A percentile compares a stretch with the other conserved stretches of the same genome.
phyloP scores from a whole-genome alignment of 1,140 invertebrate genomes.

The Bombus superbus region DNA sequence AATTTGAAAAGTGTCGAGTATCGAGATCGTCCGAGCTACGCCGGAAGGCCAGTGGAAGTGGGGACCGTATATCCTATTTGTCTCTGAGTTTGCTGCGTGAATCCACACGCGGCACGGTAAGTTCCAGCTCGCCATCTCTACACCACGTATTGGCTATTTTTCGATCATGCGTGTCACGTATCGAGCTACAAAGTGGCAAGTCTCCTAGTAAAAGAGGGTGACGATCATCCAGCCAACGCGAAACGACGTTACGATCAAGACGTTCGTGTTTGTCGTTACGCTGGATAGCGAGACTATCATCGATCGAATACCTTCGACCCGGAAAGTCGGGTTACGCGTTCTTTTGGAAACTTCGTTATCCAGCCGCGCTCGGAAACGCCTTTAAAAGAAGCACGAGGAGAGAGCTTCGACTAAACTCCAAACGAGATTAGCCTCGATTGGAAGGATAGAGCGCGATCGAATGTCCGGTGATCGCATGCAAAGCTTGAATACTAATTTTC shows the following conservation, averaged over 20 bases:
- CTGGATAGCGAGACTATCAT: neutral
- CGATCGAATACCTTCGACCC: neutral
- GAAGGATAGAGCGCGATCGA: slow-evolving; percentile 22
- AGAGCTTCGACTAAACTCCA: slow-evolving; percentile 5
- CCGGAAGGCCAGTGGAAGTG: neutral
- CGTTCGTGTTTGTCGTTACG: neutral
- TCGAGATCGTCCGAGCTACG: too few species aligned
- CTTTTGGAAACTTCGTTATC: too few species aligned
- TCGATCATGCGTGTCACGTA: slow-evolving; percentile 11
- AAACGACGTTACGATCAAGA: neutral
- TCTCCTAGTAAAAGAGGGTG: neutral
- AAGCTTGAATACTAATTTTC: slow-evolving; percentile 17
- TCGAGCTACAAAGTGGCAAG: neutral
- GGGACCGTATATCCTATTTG: neutral
- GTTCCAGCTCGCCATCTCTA: neutral
- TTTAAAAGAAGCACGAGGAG: neutral
- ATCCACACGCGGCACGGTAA: neutral
- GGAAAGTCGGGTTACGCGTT: neutral
- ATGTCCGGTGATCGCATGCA: neutral
- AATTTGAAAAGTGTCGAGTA: neutral
- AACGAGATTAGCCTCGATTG: slow-evolving; percentile 50
- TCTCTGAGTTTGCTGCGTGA: neutral
- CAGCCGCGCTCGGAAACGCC: too few species aligned
- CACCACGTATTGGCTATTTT: neutral
- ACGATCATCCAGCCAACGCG: neutral